Base-by-base conservation (phyloP, 2,797 vertebrate species). In the Danio choprae region DNA sequence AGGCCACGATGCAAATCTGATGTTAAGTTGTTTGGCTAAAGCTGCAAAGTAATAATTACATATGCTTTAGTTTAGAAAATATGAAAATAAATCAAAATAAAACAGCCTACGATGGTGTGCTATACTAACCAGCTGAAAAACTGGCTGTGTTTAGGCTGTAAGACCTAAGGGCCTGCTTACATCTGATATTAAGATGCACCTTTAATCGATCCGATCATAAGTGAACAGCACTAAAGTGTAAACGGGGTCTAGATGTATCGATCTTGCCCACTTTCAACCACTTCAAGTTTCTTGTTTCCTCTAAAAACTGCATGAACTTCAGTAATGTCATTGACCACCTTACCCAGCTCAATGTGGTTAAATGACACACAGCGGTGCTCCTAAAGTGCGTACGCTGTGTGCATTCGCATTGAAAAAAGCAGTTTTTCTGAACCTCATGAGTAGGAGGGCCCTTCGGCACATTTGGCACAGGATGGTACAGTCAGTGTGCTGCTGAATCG, bases 401-500 rank as follows among this genome's bases (percentile, higher is more conserved):
- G 11, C 44, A 2, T 76, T 43, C 18, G 51, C 63, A 15, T 44
- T 10, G 12, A 12, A 29, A 56, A 50, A 82, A 20, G 40, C 36
- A 51, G 62, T 78, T 72, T 55, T 20, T 63, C 44, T 64, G 44
- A 73, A n/a, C 48, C 76, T 74, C 22, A 53, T 63, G 71, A 53
- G 48, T 82, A 67, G 72, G 67, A 55, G 53, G 70, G 68, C 59
- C 77, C 43, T 77, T 77, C 73, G 79, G 65, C 73, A 83, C 11
- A n/a, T 53, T 79, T 81, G 72, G 50, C 78, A 78, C 60, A 77
- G 56, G 55, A 65, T 50, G 60, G 51, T 73, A 56, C 51, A 51
- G 77, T 70, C 76, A 60, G 46, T 80, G 71, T 64, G 74, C 74
- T 40, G 51, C 64, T 71, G 65, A 85, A 83, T 78, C 40, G 44